phyloP scores from a whole-genome alignment of 2,888 invertebrate genomes.

The Pediacus dermestoides region DNA sequence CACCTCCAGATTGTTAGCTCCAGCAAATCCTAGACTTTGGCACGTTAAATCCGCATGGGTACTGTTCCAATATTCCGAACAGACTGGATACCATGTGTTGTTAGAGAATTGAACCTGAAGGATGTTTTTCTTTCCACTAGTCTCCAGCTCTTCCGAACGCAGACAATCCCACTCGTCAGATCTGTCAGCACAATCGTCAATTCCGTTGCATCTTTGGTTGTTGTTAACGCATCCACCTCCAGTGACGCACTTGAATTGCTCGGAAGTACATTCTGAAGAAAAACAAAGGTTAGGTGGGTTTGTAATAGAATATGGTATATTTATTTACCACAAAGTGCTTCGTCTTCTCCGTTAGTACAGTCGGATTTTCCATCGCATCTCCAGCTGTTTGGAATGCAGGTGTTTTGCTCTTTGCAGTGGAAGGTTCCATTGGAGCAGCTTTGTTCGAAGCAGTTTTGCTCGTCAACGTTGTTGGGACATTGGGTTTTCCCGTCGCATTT shows the following conservation, averaged over 20 bases:
- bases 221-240: conserved; percentile 59
- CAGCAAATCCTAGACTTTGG: conserved; percentile 54
- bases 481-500: conserved; percentile 58
- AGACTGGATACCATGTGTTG: conserved; percentile 50
- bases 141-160: conserved; percentile 23
- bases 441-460: conserved; percentile 52
- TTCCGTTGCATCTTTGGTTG: conserved; percentile 56
- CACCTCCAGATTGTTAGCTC: conserved; percentile 43
- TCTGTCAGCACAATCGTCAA: conserved; percentile 58
- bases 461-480: conserved; percentile 56
- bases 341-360: conserved; percentile 58
- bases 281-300: conserved; percentile 3
- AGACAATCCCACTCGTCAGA: conserved; percentile 63
- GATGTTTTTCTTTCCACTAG: conserved; percentile 19
- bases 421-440: conserved; percentile 55
- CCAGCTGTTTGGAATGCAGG: conserved; percentile 59
- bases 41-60: conserved; percentile 56
- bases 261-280: conserved; percentile 51
- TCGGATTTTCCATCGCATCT: conserved; percentile 58
- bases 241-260: conserved; percentile 56
- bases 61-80: conserved; percentile 55
- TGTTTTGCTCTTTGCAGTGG: conserved; percentile 56
- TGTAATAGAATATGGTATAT: conserved; percentile 6
- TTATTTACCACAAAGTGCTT: conserved; percentile 52
- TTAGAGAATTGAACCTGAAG: conserved; percentile 21